These are phyloP conservation scores for Dermolepida albohirtum DNA, from an alignment of 2,888 invertebrate species.

Conservation along the genomic window DNA sequence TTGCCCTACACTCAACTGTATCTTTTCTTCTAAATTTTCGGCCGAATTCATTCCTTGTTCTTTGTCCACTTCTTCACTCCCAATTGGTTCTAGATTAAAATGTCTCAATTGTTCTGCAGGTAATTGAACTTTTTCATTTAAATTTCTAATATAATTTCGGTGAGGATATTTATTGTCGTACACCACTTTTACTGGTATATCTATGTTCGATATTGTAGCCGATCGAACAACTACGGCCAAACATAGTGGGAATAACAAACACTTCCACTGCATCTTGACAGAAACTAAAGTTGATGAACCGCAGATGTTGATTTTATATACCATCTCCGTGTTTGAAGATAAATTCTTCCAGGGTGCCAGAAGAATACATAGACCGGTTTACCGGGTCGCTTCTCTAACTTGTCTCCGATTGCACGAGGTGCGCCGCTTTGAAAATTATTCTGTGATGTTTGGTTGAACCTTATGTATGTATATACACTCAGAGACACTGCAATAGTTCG, in stretches of 20 bases:
- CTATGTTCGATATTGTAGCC: conserved; percentile 48
- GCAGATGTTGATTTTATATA: conserved; percentile 61
- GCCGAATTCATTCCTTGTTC: conserved; percentile 4
- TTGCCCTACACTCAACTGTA: conserved; percentile 53
- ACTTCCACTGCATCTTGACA: conserved; percentile 56
- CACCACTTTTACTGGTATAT: conserved; percentile 48
- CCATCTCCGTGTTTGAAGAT: conserved; percentile 53
- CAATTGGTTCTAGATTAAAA: neutral
- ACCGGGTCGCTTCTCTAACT: conserved; percentile 38
- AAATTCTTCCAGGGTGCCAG: conserved; percentile 44
- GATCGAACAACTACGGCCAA: conserved; percentile 51
- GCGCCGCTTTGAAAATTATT: conserved; percentile 22
- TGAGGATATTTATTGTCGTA: conserved; percentile 41
- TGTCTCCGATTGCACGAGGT: conserved; percentile 23
- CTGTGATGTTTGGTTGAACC: conserved; percentile 22
- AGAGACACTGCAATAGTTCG: conserved; percentile 17
- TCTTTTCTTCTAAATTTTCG: conserved; percentile 55
- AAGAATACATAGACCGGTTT: conserved; percentile 42
- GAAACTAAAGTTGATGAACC: conserved; percentile 62
- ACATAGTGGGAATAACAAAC: conserved; percentile 51
- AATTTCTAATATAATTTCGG: conserved; percentile 49
- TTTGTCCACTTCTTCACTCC: neutral
- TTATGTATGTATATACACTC: conserved; percentile 5
- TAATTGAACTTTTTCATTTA: conserved; percentile 57
- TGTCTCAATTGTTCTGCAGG: conserved; percentile 47